Evolutionary conservation across 2,888 invertebrate species (phyloP), one percentile per base, ranked within the genome.

Genomic region (Phyto melanocephala): DNA sequence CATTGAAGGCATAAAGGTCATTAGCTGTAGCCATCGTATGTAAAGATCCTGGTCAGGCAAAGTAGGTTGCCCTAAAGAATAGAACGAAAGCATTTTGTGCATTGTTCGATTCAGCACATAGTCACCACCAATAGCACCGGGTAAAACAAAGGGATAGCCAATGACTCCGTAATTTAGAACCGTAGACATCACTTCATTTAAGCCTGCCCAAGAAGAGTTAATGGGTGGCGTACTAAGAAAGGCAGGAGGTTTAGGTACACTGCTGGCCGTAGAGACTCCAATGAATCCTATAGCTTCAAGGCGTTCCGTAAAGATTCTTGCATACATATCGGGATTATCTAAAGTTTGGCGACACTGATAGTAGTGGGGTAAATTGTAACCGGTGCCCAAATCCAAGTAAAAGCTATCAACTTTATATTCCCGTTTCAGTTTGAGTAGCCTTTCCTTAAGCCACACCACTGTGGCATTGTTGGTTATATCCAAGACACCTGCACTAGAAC

Each of bases 101-200:
- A 88, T 79, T 3, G 87, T 84, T 1, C 85, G 86, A 2, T 94
- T 93, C 83, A 94, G 92, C 62, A 94, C 93, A 50, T 95, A 95
- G 86, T 97, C 97, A 0, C 98, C 99, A 0, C 99, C 99, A 0
- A 99, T 96, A 4, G 98, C 96, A 0, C 98, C 98, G 0, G 98
- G 97, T 92, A 98, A 94, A 52, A 98, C 93, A 87, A 98, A 98
- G 0, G 98, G 98, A 91, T 96, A 98, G 0, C 99, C 99, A 63
- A 97, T 94, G 22, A 98, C 93, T 0, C 98, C 98, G 85, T 98
- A 95, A 0, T 95, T 96, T 22, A 98, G 91, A 76, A 97, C 95
- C 0, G 97, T 96, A 0, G 98, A 97, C 86, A 99, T 95, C 0
- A 98, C 94, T 8, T 94, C 93, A 81, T 94, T 93, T 17, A 97